Conservation (phyloP, 2,113 vertebrate genomes). For the Silurus glanis region DNA sequence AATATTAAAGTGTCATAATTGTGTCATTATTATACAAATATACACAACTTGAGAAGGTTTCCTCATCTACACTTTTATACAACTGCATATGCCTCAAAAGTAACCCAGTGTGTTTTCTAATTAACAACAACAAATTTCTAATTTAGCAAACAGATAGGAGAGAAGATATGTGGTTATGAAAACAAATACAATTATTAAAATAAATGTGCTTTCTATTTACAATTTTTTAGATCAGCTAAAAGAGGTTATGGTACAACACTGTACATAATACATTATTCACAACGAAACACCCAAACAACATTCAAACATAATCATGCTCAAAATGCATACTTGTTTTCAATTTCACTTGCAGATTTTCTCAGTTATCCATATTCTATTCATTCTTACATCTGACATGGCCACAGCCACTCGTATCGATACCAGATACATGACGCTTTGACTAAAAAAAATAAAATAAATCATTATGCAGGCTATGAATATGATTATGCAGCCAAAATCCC, state of each 20-base stretch:
- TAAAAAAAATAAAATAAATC: not conserved
- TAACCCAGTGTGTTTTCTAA: conserved; percentile 1
- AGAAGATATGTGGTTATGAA: not conserved
- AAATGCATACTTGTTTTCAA: conserved; percentile 36
- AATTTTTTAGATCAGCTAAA: conserved; percentile 52
- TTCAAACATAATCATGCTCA: conserved; percentile 38
- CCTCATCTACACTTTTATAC: conserved; percentile 8
- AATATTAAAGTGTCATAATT: conserved; percentile 3
- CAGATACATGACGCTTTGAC: not conserved
- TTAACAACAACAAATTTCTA: no score
- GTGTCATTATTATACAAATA: conserved; percentile 21
- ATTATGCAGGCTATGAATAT: conserved; percentile 23
- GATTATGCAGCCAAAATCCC: conserved; percentile 21
- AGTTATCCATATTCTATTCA: not conserved
- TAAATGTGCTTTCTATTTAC: conserved; percentile 53
- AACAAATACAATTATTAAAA: conserved; percentile 47
- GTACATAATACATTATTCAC: conserved; percentile 53
- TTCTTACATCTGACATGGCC: conserved; percentile 3
- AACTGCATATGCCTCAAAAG: conserved; percentile 10
- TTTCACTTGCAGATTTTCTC: conserved; percentile 14
- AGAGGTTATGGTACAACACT: conserved; percentile 52
- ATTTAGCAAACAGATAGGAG: conserved; percentile 2
- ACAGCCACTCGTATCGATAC: not conserved
- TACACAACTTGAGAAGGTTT: conserved; percentile 12
- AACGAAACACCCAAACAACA: conserved; percentile 30